A percentile compares a stretch with the other conserved stretches of the same genome.
These are phyloP conservation scores for Actinemys pallida DNA, from an alignment of 2,113 vertebrate species.

Conservation along the genomic window DNA sequence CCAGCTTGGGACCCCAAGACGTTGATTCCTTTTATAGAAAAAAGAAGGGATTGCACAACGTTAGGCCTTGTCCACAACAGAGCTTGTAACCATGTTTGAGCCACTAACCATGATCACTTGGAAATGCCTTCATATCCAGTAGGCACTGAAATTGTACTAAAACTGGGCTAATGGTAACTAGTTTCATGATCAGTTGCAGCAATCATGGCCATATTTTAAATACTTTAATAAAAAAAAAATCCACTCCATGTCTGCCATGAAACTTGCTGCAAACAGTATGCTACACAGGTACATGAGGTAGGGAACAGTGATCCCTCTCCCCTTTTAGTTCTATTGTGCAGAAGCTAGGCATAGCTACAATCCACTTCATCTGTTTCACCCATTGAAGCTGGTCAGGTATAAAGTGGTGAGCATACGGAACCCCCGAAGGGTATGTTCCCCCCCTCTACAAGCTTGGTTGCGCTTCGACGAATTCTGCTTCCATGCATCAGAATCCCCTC, in stretches of 20 bases:
- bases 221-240: neutral
- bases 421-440: rapidly evolving
- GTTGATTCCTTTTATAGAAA: neutral
- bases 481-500: neutral
- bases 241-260: neutral
- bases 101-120: neutral
- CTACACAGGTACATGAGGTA: neutral
- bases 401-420: rapidly evolving
- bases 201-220: neutral
- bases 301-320: neutral
- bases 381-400: neutral
- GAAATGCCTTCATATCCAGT: neutral
- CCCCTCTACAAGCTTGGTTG: neutral
- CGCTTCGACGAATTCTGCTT: neutral
- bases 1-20: neutral
- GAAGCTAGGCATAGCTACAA: neutral
- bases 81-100: neutral
- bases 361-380: neutral
- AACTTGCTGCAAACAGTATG: neutral
- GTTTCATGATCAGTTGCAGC: neutral
- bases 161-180: neutral
- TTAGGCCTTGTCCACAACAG: neutral
- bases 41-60: neutral
- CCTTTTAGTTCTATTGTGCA: neutral
- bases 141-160: neutral